These are phyloP conservation scores for Gallinago nigripennis DNA, from an alignment of 2,797 vertebrate species.

Conservation along the genomic window DNA sequence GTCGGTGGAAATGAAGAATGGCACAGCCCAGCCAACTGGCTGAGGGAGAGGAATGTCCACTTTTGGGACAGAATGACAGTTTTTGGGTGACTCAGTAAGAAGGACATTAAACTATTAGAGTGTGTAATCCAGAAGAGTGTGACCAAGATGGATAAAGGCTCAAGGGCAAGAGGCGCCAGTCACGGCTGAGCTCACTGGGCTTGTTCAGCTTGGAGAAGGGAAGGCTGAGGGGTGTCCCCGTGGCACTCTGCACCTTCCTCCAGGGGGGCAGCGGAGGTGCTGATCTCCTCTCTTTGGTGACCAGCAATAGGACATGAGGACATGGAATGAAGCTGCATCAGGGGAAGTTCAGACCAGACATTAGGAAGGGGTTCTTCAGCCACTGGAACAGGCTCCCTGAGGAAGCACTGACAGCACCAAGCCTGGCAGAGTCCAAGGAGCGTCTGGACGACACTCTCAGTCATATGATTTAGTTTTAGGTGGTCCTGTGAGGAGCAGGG, in stretches of 20 bases:
- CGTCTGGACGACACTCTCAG: not conserved
- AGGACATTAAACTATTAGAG: not conserved
- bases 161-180: not conserved
- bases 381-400: not conserved
- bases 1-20: not conserved
- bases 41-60: not conserved
- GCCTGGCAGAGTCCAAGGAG: not conserved
- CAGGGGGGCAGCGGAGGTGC: not conserved
- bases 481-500: not conserved
- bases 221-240: not conserved
- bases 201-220: not conserved
- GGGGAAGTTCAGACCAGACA: not conserved
- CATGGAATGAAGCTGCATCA: not conserved
- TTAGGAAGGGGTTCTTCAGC: not conserved
- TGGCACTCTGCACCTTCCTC: not conserved
- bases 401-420: not conserved
- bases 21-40: not conserved
- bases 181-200: not conserved
- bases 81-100: not conserved
- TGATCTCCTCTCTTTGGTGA: not conserved
- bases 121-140: not conserved
- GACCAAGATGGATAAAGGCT: not conserved
- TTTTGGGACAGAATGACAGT: no score
- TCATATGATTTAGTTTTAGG: not conserved
- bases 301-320: accelerated